phyloP scores from a whole-genome alignment of 1,140 invertebrate species.

The Mamestra configurata region DNA sequence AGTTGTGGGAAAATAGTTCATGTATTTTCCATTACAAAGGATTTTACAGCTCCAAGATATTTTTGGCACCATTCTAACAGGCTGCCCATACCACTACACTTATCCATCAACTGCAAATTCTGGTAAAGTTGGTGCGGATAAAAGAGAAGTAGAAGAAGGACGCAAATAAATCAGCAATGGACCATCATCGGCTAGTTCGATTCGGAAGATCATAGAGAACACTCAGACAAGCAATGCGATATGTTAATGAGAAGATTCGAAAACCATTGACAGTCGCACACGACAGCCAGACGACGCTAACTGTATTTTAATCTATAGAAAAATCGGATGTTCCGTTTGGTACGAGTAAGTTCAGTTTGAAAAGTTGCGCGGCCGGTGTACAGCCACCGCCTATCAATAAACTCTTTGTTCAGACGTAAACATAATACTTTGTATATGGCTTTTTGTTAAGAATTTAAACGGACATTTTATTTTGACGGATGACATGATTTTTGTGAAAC shows the following conservation, averaged over 20 bases:
- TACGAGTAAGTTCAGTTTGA: constrained; percentile 27
- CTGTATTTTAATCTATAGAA: constrained; percentile 48
- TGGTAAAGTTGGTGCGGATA: too few species aligned
- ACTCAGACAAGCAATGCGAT: neutral
- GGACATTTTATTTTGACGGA: constrained; percentile 11
- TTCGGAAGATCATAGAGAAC: neutral
- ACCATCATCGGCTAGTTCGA: too few species aligned
- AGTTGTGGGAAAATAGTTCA: too few species aligned
- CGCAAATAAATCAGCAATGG: neutral
- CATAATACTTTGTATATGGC: constrained; percentile 17
- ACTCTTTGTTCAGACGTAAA: constrained; percentile 33
- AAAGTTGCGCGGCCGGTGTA: constrained; percentile 35
- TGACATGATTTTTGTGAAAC: constrained; percentile 23
- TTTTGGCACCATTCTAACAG: too few species aligned
- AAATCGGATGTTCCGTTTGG: constrained; percentile 38
- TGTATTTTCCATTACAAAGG: too few species aligned
- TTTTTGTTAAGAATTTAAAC: constrained; percentile 28
- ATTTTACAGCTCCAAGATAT: too few species aligned
- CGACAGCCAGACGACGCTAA: constrained; percentile 35
- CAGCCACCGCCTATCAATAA: constrained; percentile 32
- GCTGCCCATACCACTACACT: too few species aligned
- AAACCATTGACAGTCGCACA: constrained; percentile 9
- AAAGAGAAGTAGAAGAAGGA: neutral
- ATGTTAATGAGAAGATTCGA: constrained; percentile 25
- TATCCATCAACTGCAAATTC: too few species aligned